Conservation (phyloP, 2,113 vertebrate species). For the Tragelaphus strepsiceros region DNA sequence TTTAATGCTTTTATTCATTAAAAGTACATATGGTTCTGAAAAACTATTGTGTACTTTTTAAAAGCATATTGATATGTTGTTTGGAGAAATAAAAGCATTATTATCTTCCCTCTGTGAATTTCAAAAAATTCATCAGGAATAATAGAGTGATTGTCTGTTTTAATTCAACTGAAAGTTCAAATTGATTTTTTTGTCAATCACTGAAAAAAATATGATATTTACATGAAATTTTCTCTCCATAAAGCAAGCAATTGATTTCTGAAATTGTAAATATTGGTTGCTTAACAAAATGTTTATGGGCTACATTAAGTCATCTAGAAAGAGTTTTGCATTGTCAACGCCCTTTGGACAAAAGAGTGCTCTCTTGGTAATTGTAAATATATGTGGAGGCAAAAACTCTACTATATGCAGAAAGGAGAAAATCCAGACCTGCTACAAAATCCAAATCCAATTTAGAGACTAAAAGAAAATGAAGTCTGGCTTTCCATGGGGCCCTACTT, state of each 20-base stretch:
- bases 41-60: background rate
- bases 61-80: background rate
- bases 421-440: background rate
- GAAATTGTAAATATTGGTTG: slow-evolving; percentile 33
- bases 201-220: background rate
- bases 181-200: background rate
- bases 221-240: background rate
- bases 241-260: slow-evolving; percentile 15
- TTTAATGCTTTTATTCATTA: background rate
- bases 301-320: background rate
- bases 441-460: background rate
- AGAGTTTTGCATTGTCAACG: background rate
- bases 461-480: background rate
- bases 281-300: background rate
- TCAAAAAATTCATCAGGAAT: background rate
- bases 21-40: background rate
- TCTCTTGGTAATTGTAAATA: background rate
- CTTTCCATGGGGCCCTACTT: background rate
- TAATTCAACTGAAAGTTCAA: slow-evolving; percentile 10
- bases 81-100: background rate
- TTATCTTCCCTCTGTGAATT: background rate
- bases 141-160: background rate
- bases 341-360: background rate
- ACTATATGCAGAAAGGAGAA: background rate
- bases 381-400: background rate